phyloP scores from a whole-genome alignment of 2,113 vertebrate species.

The Pelodiscus sinensis region DNA sequence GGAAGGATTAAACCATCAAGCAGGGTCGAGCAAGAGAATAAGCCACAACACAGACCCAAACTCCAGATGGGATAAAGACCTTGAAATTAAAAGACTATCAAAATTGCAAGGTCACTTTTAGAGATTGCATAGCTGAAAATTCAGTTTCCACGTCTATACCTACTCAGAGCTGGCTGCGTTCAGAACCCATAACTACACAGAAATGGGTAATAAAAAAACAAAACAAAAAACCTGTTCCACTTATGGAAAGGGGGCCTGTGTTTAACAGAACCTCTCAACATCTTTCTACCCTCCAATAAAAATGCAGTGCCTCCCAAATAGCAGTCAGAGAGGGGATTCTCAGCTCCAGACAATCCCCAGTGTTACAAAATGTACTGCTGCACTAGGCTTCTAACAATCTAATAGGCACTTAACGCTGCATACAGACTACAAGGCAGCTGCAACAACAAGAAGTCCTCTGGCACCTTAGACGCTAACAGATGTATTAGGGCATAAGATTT shows the following conservation, averaged over 20 bases:
- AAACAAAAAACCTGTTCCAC: neutral
- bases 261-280: fast-evolving
- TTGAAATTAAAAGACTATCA: neutral
- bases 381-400: neutral
- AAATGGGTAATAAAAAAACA: neutral
- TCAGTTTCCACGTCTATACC: neutral
- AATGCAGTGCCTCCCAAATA: neutral
- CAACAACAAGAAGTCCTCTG: too few relatives aligned
- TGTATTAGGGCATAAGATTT: too few relatives aligned
- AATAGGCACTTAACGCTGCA: neutral
- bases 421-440: neutral
- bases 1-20: neutral
- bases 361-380: neutral
- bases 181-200: neutral
- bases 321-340: neutral
- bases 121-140: neutral
- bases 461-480: too few relatives aligned
- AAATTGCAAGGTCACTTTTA: neutral
- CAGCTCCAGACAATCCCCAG: neutral
- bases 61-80: neutral
- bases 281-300: neutral
- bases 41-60: neutral
- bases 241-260: fast-evolving
- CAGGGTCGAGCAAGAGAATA: neutral
- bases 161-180: neutral